Conservation (phyloP, 2,797 vertebrate genomes). For the Gadopsis bispinosus region DNA sequence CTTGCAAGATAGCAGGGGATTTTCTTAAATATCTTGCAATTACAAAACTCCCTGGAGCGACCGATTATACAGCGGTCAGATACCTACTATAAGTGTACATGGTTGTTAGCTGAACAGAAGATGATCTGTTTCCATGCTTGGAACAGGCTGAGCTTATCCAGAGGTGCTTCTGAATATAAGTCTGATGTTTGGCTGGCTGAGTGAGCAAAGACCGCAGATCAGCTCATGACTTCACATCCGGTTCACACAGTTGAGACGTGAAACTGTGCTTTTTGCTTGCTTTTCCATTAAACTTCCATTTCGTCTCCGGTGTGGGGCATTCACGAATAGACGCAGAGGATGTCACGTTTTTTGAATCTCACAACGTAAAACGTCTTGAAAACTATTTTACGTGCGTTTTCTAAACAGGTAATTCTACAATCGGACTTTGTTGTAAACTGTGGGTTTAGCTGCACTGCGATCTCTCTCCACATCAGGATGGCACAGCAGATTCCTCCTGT, state of each 20-base stretch:
- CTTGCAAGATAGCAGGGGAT: conserved; percentile 60
- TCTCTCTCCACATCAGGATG: conserved; percentile 58
- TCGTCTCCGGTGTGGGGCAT: background rate
- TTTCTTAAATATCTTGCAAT: conserved; percentile 76
- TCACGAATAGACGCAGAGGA: background rate
- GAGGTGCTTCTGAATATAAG: conserved; percentile 12
- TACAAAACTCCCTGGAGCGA: conserved; percentile 63
- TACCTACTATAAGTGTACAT: conserved; percentile 49
- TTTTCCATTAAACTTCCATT: background rate
- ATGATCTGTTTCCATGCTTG: conserved; percentile 36
- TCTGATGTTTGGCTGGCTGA: conserved; percentile 6
- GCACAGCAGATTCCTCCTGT: conserved; percentile 63
- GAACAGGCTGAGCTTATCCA: conserved; percentile 21
- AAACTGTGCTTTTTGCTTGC: background rate
- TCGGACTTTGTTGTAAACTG: conserved; percentile 31
- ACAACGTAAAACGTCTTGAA: background rate
- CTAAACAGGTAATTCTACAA: conserved; percentile 14
- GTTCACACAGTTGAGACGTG: background rate
- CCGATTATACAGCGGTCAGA: conserved; percentile 71
- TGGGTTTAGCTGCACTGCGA: conserved; percentile 32
- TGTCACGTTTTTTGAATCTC: background rate
- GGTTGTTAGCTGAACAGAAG: conserved; percentile 47
- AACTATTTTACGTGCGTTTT: background rate
- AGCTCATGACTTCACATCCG: conserved; percentile 6
- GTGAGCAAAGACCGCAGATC: background rate